Conservation (phyloP, 2,888 invertebrate genomes). For the Maniola hyperantus region DNA sequence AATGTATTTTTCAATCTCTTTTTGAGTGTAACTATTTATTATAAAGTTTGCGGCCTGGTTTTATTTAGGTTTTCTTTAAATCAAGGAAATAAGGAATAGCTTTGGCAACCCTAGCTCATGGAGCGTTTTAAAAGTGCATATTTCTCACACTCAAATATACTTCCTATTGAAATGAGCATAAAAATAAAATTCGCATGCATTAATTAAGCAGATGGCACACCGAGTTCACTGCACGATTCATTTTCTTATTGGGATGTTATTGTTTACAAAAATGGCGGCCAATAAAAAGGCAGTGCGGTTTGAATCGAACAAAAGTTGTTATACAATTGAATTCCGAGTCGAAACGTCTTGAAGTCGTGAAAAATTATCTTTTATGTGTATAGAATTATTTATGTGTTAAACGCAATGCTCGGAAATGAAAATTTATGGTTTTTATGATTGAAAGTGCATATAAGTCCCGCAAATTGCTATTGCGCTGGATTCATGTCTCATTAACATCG, state of each 20-base stretch:
- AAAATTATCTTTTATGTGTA: slow-evolving; percentile 21
- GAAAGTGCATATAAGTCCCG: no score
- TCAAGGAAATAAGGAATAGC: no score
- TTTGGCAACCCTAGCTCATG: slow-evolving; percentile 16
- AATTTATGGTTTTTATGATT: slow-evolving; percentile 1
- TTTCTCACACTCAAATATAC: slow-evolving; percentile 20
- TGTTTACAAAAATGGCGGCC: slow-evolving; percentile 42
- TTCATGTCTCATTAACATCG: no score
- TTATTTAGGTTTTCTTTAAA: no score
- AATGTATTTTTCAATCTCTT: no score
- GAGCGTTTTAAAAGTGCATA: slow-evolving; percentile 19
- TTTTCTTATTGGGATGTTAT: slow-evolving; percentile 42
- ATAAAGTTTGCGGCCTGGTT: no score
- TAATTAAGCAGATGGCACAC: slow-evolving; percentile 37
- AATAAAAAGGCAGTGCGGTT: slow-evolving; percentile 43
- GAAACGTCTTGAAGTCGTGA: slow-evolving; percentile 19
- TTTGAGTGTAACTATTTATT: no score
- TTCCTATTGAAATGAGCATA: slow-evolving; percentile 26
- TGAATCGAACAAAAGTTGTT: slow-evolving; percentile 59
- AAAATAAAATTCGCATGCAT: slow-evolving; percentile 33
- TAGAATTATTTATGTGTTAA: slow-evolving; percentile 56
- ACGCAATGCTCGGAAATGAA: neutral
- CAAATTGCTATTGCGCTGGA: no score
- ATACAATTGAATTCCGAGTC: slow-evolving; percentile 51
- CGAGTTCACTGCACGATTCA: slow-evolving; percentile 40